Percentiles rank a stretch among this genome's conserved stretches.
phyloP scores from a whole-genome alignment of 2,113 vertebrate species.

The Macrotus californicus region DNA sequence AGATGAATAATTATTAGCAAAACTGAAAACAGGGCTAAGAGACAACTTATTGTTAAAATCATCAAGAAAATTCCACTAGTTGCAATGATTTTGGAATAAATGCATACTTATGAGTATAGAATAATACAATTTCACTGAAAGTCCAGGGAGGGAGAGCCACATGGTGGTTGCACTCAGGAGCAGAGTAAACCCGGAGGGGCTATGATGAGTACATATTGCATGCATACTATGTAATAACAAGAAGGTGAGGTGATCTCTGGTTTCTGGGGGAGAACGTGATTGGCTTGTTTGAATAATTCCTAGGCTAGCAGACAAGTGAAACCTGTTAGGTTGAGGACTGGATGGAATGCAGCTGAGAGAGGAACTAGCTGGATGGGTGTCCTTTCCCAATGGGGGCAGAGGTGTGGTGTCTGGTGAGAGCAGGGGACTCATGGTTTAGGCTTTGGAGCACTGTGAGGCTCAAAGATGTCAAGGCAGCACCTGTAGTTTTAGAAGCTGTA shows the following conservation, averaged over 20 bases:
- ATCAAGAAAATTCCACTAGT: neutral
- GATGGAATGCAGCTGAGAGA: neutral
- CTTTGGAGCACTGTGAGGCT: neutral
- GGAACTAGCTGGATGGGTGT: neutral
- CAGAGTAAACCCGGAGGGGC: neutral
- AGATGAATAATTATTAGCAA: neutral
- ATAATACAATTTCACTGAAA: neutral
- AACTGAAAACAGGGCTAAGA: neutral
- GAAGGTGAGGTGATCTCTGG: neutral
- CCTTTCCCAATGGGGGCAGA: rapidly evolving
- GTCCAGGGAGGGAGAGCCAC: neutral
- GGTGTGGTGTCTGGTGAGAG: rapidly evolving
- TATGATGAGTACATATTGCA: rapidly evolving
- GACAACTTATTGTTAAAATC: neutral
- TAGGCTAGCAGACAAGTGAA: neutral
- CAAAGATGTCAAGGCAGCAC: neutral
- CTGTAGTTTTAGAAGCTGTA: neutral
- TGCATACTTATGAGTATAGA: neutral
- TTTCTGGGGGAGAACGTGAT: neutral
- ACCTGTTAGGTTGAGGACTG: neutral
- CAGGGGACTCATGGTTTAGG: neutral
- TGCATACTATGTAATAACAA: neutral
- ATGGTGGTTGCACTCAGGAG: neutral
- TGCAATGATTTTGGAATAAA: neutral
- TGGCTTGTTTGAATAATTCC: neutral